Conservation (phyloP, 2,113 vertebrate species). For the Murina feae region DNA sequence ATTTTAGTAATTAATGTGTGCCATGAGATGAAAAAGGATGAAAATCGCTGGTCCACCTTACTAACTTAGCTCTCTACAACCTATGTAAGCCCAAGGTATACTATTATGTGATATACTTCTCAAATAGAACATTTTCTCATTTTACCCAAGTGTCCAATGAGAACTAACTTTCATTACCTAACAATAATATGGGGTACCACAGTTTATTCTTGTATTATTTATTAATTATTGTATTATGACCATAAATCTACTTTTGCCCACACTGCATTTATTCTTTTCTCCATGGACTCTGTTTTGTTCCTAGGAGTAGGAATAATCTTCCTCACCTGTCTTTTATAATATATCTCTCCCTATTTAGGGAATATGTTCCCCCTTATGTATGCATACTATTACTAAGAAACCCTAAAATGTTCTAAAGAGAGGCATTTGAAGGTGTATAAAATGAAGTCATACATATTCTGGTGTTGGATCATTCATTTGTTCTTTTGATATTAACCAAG, state of each 20-base stretch:
- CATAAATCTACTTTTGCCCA: neutral
- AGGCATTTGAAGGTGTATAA: neutral
- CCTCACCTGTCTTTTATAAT: neutral
- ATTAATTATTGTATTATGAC: neutral
- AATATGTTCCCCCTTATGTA: neutral
- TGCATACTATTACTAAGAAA: neutral
- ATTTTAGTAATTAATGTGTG: neutral
- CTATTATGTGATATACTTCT: neutral
- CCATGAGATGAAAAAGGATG: neutral
- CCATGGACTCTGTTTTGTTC: neutral
- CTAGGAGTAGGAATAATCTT: neutral
- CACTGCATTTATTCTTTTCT: neutral
- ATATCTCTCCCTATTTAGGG: neutral
- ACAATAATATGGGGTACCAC: neutral
- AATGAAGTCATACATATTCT: neutral
- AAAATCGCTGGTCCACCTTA: neutral
- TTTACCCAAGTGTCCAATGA: neutral
- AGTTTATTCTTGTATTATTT: neutral
- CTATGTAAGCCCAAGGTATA: neutral
- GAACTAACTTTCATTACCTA: neutral
- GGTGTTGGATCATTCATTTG: neutral
- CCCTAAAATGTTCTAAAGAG: neutral
- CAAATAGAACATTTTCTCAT: neutral
- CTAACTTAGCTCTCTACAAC: neutral
- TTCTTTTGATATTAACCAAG: neutral